Base-by-base conservation (phyloP, 2,113 vertebrate genomes). In the Aptenodytes patagonicus region DNA sequence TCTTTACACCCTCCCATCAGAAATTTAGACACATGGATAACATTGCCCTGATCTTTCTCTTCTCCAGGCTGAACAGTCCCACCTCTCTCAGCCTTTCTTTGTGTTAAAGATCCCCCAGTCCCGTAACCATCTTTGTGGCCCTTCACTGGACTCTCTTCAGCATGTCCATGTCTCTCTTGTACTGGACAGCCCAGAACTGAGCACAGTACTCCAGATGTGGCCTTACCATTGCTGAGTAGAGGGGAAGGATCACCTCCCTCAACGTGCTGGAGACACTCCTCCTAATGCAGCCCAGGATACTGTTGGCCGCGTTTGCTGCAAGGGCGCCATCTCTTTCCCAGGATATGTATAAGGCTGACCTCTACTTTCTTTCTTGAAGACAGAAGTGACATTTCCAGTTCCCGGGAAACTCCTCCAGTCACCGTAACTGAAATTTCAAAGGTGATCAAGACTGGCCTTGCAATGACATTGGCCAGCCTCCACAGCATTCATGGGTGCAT, bases 301-400 rank as follows among this genome's bases (percentile, higher is more conserved):
- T 9, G 6, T 21, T 55, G 34, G 24, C 18, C 1, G 0, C 1
- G 1, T 54, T 71, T 55, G 29, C 19, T 55, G 34, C 49, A 64
- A 80, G 12, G 34, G 24, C 8, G 64, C 19, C 15, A 25, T n/a
- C 40, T 72, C 66, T 88, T 64, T 64, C 29, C 15, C 29, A 47
- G 62, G 22, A 26, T 44, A 9, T 68, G 25, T 9, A 34, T 29
- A 58, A 51, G n/a, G 8, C 40, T 64, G n/a, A 80, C n/a, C 16
- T 55, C 31, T 66, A 17, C 69, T 77, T 51, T 54, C 47, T 54
- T 54, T 57, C 36, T 20, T 52, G 54, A 64, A 71, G 28, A 51
- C 46, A 36, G 52, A 86, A 40, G 38, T 52, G 36, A 44, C 13
- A 11, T 70, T 44, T 78, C 46, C 17, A 36, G 38, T 60, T 68